phyloP scores from a whole-genome alignment of 2,888 invertebrate genomes.

The Amaurobius ferox region DNA sequence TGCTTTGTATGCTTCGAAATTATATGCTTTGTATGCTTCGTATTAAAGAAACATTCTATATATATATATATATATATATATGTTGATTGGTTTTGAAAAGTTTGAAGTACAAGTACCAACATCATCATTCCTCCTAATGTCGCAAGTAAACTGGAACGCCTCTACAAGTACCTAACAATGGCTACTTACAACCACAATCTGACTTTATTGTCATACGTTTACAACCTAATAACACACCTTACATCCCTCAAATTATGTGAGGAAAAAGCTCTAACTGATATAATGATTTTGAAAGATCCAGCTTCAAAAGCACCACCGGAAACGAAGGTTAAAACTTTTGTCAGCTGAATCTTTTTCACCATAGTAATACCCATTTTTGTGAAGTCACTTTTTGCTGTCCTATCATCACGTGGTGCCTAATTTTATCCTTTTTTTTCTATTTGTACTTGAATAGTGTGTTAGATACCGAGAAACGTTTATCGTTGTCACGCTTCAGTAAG shows the following conservation, averaged over 20 bases:
- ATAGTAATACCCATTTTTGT: not conserved
- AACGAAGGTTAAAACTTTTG: conserved; percentile 8
- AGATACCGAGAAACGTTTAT: not conserved
- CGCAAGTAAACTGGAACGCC: not conserved
- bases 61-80: too few relatives aligned
- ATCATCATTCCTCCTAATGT: not conserved
- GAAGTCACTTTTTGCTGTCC: not conserved
- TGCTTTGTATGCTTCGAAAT: too few relatives aligned
- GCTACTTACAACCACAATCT: not conserved
- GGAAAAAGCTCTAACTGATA: not conserved
- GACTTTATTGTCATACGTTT: not conserved
- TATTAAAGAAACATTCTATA: too few relatives aligned
- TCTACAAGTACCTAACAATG: not conserved
- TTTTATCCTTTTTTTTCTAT: not conserved
- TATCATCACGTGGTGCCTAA: not conserved
- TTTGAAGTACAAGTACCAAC: too few relatives aligned
- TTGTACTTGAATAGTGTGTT: not conserved
- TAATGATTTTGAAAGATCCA: not conserved
- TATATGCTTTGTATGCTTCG: too few relatives aligned
- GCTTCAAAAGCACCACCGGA: not conserved
- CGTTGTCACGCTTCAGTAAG: not conserved
- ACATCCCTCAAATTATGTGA: not conserved
- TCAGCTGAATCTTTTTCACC: not conserved
- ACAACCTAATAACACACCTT: not conserved
- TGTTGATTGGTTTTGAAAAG: too few relatives aligned